Evolutionary conservation across 2,888 invertebrate genomes (phyloP).

Genomic region (Abscondita cerata): DNA sequence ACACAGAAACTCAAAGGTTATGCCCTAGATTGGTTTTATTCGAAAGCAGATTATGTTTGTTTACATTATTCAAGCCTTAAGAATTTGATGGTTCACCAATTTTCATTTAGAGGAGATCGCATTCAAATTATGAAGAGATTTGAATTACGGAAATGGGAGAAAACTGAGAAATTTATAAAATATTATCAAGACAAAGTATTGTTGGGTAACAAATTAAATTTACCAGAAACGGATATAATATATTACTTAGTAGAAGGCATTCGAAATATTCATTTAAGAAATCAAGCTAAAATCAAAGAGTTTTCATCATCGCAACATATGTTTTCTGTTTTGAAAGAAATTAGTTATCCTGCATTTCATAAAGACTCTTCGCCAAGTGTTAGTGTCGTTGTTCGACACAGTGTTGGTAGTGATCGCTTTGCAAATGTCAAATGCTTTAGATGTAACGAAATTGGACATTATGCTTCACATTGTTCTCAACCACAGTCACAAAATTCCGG

Average conservation of each 20-base stretch:
- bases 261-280: neutral
- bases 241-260: neutral
- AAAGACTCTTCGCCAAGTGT: too few relatives aligned
- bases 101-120: neutral
- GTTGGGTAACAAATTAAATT: neutral
- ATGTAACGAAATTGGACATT: conserved; percentile 1
- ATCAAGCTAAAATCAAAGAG: too few relatives aligned
- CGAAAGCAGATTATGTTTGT: neutral
- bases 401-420: conserved; percentile 2
- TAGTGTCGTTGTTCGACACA: neutral
- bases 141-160: neutral
- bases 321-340: too few relatives aligned
- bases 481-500: neutral
- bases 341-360: too few relatives aligned
- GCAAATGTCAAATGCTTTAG: neutral
- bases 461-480: conserved; percentile 3
- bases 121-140: neutral
- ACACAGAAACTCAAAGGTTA: neutral
- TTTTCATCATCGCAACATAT: too few relatives aligned
- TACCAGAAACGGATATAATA: neutral
- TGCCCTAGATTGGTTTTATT: neutral
- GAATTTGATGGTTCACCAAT: neutral
- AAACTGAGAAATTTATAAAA: neutral
- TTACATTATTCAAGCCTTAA: neutral
- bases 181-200: neutral